Evolutionary conservation across 2,113 vertebrate genomes (phyloP).

Genomic region (Catharus bicknelli): DNA sequence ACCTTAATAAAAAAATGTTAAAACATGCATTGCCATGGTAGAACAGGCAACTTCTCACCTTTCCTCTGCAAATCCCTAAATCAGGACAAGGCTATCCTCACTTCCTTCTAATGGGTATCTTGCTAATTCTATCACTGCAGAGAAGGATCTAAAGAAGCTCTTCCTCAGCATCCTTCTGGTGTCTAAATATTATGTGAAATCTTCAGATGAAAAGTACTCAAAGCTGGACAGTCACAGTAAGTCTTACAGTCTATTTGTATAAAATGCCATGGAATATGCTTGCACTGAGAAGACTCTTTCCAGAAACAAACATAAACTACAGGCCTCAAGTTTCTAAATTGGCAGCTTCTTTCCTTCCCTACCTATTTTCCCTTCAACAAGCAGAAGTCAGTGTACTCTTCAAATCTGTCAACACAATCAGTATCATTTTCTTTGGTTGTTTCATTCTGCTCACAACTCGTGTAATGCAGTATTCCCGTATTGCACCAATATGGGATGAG

Average conservation of each 20-base stretch:
- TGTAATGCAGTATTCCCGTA: background rate
- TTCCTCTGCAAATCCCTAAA: background rate
- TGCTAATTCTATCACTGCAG: background rate
- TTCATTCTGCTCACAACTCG: background rate
- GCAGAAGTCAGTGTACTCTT: background rate
- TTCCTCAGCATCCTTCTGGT: background rate
- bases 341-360: background rate
- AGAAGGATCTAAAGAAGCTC: background rate
- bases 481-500: background rate
- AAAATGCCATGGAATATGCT: background rate
- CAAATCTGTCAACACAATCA: background rate
- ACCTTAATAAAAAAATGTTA: background rate
- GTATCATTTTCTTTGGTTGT: background rate
- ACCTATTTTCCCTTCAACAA: background rate
- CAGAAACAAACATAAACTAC: background rate
- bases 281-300: background rate
- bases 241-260: background rate
- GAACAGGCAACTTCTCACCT: background rate
- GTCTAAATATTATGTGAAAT: background rate
- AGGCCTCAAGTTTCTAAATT: background rate
- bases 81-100: background rate
- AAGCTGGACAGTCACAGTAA: background rate
- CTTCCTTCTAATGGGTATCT: background rate
- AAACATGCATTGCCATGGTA: accelerated
- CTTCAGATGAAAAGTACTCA: background rate